Conservation (phyloP, 1,140 invertebrate genomes). For the Drosophila quadrilineata region DNA sequence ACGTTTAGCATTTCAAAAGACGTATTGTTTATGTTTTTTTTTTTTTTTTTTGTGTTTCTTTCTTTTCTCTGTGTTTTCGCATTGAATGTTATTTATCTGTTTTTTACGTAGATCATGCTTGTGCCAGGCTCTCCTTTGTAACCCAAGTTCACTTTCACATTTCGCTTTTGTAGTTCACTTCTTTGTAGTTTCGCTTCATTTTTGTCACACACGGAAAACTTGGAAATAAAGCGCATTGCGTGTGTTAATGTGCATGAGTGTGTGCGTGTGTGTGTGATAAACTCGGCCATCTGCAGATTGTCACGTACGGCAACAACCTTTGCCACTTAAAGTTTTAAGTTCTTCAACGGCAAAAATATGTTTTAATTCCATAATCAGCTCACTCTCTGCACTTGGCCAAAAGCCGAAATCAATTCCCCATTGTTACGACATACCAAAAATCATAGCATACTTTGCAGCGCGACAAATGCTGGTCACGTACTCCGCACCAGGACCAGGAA, state of each 20-base stretch:
- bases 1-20: conserved; percentile 79
- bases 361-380: conserved; percentile 78
- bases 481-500: background rate
- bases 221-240: conserved; percentile 51
- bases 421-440: conserved; percentile 42
- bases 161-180: conserved; percentile 69
- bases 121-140: conserved; percentile 46
- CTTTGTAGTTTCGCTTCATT: conserved; percentile 69
- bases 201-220: conserved; percentile 52
- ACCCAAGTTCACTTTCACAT: conserved; percentile 67
- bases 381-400: conserved; percentile 47
- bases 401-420: conserved; percentile 67
- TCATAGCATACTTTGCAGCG: conserved; percentile 51
- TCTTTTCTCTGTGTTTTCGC: conserved; percentile 45
- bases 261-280: conserved; percentile 65
- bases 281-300: conserved; percentile 60
- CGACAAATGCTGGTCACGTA: conserved; percentile 69
- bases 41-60: conserved; percentile 23
- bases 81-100: conserved; percentile 74
- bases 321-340: conserved; percentile 77
- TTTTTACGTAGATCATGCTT: conserved; percentile 10
- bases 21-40: conserved; percentile 72
- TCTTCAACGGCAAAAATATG: conserved; percentile 55
- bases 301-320: conserved; percentile 74
- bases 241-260: conserved; percentile 12